These are phyloP conservation scores for Archaeoteleia sp. DNA, from an alignment of 2,888 invertebrate genomes.

Conservation along the genomic window DNA sequence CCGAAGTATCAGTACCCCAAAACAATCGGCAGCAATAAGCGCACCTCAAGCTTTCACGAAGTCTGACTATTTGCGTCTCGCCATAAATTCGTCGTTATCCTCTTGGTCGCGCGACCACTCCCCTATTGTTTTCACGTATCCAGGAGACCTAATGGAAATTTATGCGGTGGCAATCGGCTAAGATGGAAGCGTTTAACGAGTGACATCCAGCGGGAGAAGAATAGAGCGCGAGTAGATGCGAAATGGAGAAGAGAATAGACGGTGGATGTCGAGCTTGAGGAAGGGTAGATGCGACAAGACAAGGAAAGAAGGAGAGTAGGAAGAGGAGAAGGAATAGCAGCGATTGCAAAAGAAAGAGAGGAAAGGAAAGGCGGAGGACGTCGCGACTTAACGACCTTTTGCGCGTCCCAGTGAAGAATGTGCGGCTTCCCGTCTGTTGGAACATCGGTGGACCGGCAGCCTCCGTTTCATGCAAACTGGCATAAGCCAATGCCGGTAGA, in stretches of 20 bases:
- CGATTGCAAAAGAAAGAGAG: constrained; percentile 5
- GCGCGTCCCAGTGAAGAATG: constrained; percentile 63
- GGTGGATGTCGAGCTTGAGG: constrained; percentile 31
- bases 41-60: constrained; percentile 24
- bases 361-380: constrained; percentile 20
- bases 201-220: constrained; percentile 54
- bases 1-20: constrained; percentile 36
- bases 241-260: constrained; percentile 18
- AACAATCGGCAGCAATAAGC: constrained; percentile 37
- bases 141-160: constrained; percentile 59
- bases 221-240: constrained; percentile 40
- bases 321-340: background rate
- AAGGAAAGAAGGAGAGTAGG: constrained; percentile 2
- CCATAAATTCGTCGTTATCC: constrained; percentile 52
- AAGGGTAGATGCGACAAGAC: constrained; percentile 14
- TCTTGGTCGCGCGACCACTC: constrained; percentile 55
- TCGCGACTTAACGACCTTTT: constrained; percentile 62
- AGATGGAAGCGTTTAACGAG: constrained; percentile 60
- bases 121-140: constrained; percentile 58
- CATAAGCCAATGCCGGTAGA: constrained; percentile 53
- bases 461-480: constrained; percentile 58
- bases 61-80: constrained; percentile 10
- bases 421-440: constrained; percentile 55
- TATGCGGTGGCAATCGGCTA: constrained; percentile 59
- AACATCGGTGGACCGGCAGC: constrained; percentile 48